Evolutionary conservation across 2,797 vertebrate genomes (phyloP).

Genomic region (Danio choprae): DNA sequence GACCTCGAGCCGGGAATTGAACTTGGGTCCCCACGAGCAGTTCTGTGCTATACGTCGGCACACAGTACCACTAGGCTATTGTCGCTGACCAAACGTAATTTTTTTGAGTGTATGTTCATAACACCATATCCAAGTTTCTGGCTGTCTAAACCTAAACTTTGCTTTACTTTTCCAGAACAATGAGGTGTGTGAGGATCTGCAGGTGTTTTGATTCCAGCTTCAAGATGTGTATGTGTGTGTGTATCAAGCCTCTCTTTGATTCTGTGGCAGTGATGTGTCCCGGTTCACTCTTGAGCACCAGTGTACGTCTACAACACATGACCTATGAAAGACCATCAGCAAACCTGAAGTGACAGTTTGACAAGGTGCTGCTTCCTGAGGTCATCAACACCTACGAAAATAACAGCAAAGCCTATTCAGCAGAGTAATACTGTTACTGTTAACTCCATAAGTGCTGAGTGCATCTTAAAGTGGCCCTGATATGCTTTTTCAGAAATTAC

Average conservation of each 20-base stretch:
- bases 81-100: too few relatives aligned
- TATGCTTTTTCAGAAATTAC: too few relatives aligned
- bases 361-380: slow-evolving; percentile 27
- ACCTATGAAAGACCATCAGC: slow-evolving; percentile 33
- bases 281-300: background rate
- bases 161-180: background rate
- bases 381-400: slow-evolving; percentile 14
- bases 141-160: background rate
- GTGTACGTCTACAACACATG: background rate
- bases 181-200: background rate
- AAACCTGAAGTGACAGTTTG: slow-evolving; percentile 27
- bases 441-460: background rate
- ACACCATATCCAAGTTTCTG: background rate
- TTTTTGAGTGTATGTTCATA: background rate
- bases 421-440: background rate
- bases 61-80: too few relatives aligned
- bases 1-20: too few relatives aligned
- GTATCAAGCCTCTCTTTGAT: slow-evolving; percentile 22
- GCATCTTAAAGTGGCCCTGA: background rate
- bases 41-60: too few relatives aligned
- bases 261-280: slow-evolving; percentile 14
- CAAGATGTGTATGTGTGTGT: slow-evolving; percentile 12
- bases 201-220: background rate
- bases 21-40: too few relatives aligned
- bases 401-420: background rate